These are phyloP conservation scores for Dolichoris vasculosae DNA, from an alignment of 1,140 invertebrate genomes.

Conservation along the genomic window DNA sequence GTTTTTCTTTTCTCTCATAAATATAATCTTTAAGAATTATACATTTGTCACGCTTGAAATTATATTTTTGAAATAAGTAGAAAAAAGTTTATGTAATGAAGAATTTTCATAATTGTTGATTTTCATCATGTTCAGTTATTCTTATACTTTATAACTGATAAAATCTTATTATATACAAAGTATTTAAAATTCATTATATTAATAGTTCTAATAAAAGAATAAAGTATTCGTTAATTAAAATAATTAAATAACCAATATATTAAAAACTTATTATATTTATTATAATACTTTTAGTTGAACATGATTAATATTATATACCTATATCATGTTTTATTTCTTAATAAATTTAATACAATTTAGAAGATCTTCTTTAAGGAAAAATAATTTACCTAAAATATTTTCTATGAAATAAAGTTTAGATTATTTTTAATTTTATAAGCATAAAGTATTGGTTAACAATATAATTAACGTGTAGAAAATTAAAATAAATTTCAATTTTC, in stretches of 20 bases:
- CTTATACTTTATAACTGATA: background rate
- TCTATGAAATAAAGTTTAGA: too few relatives aligned
- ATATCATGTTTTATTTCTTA: too few relatives aligned
- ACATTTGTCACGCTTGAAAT: background rate
- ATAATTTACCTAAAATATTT: too few relatives aligned
- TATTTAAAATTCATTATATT: background rate
- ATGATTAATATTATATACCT: too few relatives aligned
- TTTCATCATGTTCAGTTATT: background rate
- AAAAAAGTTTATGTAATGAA: background rate
- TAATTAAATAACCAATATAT: too few relatives aligned
- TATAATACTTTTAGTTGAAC: too few relatives aligned
- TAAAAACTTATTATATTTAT: too few relatives aligned
- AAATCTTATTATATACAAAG: background rate
- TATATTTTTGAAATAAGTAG: background rate
- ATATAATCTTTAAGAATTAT: background rate
- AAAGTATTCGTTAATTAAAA: too few relatives aligned
- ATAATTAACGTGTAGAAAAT: background rate
- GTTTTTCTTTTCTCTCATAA: background rate
- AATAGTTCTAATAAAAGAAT: too few relatives aligned
- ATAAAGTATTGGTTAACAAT: background rate
- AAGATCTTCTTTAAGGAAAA: too few relatives aligned
- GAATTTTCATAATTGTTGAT: slow-evolving; percentile 6
- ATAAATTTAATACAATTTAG: too few relatives aligned
- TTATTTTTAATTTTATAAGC: too few relatives aligned
- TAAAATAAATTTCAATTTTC: background rate